phyloP scores from a whole-genome alignment of 2,888 invertebrate genomes.

The Ormyrus pomaceus region DNA sequence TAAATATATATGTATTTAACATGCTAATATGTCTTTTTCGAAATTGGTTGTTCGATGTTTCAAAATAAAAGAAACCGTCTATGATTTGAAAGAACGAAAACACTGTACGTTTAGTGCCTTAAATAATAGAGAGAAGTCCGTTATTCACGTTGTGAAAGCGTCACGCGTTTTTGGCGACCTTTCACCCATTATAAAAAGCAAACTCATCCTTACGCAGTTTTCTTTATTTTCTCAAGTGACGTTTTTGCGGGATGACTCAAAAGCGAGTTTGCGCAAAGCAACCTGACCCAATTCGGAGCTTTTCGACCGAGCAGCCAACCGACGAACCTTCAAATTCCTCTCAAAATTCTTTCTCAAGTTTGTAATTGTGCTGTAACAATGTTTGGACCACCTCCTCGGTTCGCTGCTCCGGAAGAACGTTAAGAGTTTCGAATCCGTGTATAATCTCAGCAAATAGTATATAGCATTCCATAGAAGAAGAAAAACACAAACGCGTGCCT shows the following conservation, averaged over 20 bases:
- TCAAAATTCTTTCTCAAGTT: background rate
- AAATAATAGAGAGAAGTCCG: slow-evolving; percentile 32
- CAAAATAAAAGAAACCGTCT: slow-evolving; percentile 18
- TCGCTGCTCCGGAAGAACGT: too few species aligned
- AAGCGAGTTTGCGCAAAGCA: slow-evolving; percentile 1
- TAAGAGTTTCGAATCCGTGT: too few species aligned
- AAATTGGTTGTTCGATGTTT: background rate
- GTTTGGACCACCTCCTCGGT: too few species aligned
- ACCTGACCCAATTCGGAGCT: background rate
- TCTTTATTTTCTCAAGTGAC: slow-evolving; percentile 16
- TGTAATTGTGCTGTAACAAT: too few species aligned
- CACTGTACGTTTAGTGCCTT: slow-evolving; percentile 46
- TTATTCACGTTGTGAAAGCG: slow-evolving; percentile 29
- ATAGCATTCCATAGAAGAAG: slow-evolving; percentile 1
- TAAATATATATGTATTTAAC: too few species aligned
- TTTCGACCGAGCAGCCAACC: background rate
- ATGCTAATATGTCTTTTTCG: too few species aligned
- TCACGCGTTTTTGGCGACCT: slow-evolving; percentile 8
- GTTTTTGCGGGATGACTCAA: slow-evolving; percentile 22
- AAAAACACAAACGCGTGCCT: background rate
- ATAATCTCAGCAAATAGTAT: background rate
- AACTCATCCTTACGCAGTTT: slow-evolving; percentile 9
- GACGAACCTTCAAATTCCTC: background rate
- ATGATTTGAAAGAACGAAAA: slow-evolving; percentile 4
- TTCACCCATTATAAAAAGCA: slow-evolving; percentile 23